phyloP scores from a whole-genome alignment of 2,888 invertebrate genomes.

The Bruchidius siliquastri region DNA sequence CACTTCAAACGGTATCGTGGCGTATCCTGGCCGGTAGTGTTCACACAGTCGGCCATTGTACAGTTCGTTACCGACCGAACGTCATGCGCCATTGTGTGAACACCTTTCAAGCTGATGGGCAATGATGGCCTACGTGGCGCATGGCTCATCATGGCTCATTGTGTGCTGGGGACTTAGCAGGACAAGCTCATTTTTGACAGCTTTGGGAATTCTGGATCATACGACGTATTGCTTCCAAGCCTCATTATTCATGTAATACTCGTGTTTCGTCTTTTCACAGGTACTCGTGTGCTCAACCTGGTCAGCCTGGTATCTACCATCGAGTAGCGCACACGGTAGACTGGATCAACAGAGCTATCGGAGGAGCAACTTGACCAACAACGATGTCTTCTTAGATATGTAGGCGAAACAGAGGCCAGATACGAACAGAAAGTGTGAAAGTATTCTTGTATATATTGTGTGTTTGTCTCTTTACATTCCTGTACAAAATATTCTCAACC shows the following conservation, averaged over 20 bases:
- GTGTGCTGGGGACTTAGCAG: too few species aligned
- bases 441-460: conserved; percentile 12
- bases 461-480: conserved; percentile 8
- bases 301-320: conserved; percentile 92
- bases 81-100: too few species aligned
- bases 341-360: conserved; percentile 74
- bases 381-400: conserved; percentile 4
- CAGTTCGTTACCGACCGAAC: too few species aligned
- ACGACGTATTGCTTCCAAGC: background rate
- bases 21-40: too few species aligned
- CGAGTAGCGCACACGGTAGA: conserved; percentile 86
- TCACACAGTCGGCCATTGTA: too few species aligned
- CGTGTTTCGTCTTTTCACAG: background rate
- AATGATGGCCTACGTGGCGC: too few species aligned
- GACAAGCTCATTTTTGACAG: too few species aligned
- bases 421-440: conserved; percentile 8
- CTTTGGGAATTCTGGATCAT: too few species aligned
- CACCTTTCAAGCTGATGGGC: too few species aligned
- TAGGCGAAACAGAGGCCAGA: conserved; percentile 2
- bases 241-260: background rate
- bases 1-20: too few species aligned
- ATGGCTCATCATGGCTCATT: too few species aligned
- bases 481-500: background rate
- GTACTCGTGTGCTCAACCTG: conserved; percentile 88
- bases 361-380: conserved; percentile 22